Conservation (phyloP, 2,113 vertebrate species). For the Dromiciops gliroides region DNA sequence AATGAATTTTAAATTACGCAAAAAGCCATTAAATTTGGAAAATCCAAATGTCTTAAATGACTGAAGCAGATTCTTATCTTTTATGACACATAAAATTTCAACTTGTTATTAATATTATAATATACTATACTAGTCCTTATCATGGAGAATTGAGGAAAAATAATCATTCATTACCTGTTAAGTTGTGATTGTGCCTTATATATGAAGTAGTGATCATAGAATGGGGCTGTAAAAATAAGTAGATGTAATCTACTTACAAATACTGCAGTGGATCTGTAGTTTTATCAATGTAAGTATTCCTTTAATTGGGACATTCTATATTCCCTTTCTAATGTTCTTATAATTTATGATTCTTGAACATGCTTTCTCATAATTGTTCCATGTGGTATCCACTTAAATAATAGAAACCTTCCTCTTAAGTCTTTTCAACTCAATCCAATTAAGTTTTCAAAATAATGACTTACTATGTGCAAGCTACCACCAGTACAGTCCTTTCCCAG, state of each 20-base stretch:
- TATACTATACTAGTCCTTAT: slow-evolving; percentile 51
- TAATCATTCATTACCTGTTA: not conserved
- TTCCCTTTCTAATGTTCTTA: not conserved
- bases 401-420: not conserved
- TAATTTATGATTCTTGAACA: not conserved
- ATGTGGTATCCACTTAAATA: not conserved
- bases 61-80: slow-evolving; percentile 48
- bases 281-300: not conserved
- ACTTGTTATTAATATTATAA: slow-evolving; percentile 44
- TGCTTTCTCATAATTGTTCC: not conserved
- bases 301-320: not conserved
- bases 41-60: slow-evolving; percentile 16
- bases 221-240: not conserved
- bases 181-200: not conserved
- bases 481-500: not conserved
- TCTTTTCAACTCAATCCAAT: not conserved
- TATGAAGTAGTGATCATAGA: not conserved
- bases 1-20: not conserved
- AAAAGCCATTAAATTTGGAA: slow-evolving; percentile 51
- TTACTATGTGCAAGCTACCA: not conserved
- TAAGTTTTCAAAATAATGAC: not conserved
- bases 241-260: not conserved
- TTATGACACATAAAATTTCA: slow-evolving; percentile 37
- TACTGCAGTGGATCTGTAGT: not conserved
- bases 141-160: slow-evolving; percentile 21